A percentile compares a stretch with the other conserved stretches of the same genome.
Conservation (phyloP, 2,797 vertebrate genomes). For the Hemitrygon akajei region DNA sequence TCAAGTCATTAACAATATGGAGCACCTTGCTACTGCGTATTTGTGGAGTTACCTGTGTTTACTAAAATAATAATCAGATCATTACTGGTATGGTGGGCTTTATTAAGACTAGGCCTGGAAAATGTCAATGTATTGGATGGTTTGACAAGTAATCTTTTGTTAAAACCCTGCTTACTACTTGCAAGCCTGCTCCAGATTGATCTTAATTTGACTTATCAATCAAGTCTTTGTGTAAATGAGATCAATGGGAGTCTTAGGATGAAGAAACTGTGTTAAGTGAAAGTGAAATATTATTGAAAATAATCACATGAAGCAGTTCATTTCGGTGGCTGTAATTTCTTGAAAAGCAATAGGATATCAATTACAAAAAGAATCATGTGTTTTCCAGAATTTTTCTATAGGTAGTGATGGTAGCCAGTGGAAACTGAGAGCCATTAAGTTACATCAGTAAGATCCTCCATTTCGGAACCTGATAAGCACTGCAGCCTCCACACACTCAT, state of each 20-base stretch:
- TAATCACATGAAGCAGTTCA: constrained; percentile 8
- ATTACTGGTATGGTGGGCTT: neutral
- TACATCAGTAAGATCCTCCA: constrained; percentile 13
- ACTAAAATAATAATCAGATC: neutral
- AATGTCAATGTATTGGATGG: neutral
- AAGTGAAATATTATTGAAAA: neutral
- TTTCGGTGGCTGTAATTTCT: neutral
- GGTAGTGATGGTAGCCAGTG: neutral
- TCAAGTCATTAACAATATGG: neutral
- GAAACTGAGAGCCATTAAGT: constrained; percentile 24
- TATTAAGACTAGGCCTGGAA: neutral
- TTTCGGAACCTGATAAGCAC: constrained; percentile 26
- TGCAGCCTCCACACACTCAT: constrained; percentile 29
- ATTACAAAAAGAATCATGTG: constrained; percentile 29
- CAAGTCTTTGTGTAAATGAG: neutral
- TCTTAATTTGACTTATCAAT: neutral
- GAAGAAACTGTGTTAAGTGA: constrained; percentile 16
- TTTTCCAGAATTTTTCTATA: constrained; percentile 30
- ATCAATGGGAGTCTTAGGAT: neutral
- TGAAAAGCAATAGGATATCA: constrained; percentile 34
- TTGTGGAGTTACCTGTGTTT: neutral
- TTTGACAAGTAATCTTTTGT: neutral
- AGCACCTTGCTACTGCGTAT: neutral
- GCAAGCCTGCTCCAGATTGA: neutral
- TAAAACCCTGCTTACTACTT: neutral